These are phyloP conservation scores for Actias luna DNA, from an alignment of 2,888 invertebrate species.

Conservation along the genomic window DNA sequence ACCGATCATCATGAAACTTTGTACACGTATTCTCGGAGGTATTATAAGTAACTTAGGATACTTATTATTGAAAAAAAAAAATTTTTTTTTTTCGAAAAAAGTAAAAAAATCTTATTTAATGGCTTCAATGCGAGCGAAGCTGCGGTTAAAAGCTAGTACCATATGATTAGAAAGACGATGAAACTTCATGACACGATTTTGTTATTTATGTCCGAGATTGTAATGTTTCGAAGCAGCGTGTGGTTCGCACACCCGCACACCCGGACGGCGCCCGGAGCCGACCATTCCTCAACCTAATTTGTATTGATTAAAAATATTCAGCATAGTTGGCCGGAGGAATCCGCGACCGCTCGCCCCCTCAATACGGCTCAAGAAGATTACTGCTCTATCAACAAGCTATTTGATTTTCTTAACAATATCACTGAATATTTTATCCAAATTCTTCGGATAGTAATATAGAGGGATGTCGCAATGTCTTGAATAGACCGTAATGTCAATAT, in stretches of 20 bases:
- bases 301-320: slow-evolving; percentile 83
- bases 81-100: too few relatives aligned
- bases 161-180: too few relatives aligned
- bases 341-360: slow-evolving; percentile 18
- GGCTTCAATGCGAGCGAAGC: too few relatives aligned
- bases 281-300: slow-evolving; percentile 73
- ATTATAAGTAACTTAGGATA: too few relatives aligned
- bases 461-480: background rate
- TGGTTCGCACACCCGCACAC: slow-evolving; percentile 34
- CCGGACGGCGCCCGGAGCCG: slow-evolving; percentile 60
- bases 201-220: background rate
- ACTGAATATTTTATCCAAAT: slow-evolving; percentile 10
- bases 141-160: too few relatives aligned
- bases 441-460: background rate
- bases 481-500: background rate
- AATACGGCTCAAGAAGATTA: slow-evolving; percentile 52
- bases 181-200: too few relatives aligned
- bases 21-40: too few relatives aligned
- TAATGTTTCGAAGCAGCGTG: slow-evolving; percentile 34
- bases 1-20: too few relatives aligned
- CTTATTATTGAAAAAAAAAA: too few relatives aligned
- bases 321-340: slow-evolving; percentile 73
- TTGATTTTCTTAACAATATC: slow-evolving; percentile 11
- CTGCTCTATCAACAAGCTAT: slow-evolving; percentile 26
- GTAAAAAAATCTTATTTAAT: too few relatives aligned